Base-by-base conservation (phyloP, 2,888 invertebrate genomes). In the Caenorhabditis virilis region DNA sequence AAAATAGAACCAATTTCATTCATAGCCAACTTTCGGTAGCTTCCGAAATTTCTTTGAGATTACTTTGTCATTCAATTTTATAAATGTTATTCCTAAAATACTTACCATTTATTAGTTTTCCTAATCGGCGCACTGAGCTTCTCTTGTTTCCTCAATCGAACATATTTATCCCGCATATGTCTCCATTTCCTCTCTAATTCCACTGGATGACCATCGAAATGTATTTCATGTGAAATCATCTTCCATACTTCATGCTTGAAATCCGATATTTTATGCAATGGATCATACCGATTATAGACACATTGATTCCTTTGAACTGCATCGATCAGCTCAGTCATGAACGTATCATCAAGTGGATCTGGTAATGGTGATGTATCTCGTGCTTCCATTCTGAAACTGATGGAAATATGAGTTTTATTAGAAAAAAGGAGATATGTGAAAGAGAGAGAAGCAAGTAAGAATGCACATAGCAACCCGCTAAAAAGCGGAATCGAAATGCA, bases 131-230 rank as follows among this genome's bases (percentile, higher is more conserved):
- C 51, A 22, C 57, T 51, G 38, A 63, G 59, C 33, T 69, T 66
- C 23, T 67, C 68, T 41, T 55, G 42, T 35, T 72, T 72, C 22
- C 69, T 33, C 48, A 72, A 50, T n/a, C 72, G 49, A 2, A 72
- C 72, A 43, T 72, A 72, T 35, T 69, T 67, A 42, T 72, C 72
- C 6, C 72, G 26, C 72, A 72, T 67, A 27, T 72, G 72, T 36
- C 67, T 55, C 72, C 72, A 72, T 51, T 72, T 72, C 6, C 68
- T 38, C 45, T 72, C 72, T 49, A 72, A 45, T 48, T 72, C 72
- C 7, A 69, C 67, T 0, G 67, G 64, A 33, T 50, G 52, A 27
- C 66, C 70, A 35, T 56, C 62, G 23, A 57, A 67, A 2, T 42
- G 51, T 26, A 60, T 52, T 35, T 72, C 63, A 20, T 45, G 41